phyloP scores from a whole-genome alignment of 2,888 invertebrate genomes.

The Drosophila rubida region DNA sequence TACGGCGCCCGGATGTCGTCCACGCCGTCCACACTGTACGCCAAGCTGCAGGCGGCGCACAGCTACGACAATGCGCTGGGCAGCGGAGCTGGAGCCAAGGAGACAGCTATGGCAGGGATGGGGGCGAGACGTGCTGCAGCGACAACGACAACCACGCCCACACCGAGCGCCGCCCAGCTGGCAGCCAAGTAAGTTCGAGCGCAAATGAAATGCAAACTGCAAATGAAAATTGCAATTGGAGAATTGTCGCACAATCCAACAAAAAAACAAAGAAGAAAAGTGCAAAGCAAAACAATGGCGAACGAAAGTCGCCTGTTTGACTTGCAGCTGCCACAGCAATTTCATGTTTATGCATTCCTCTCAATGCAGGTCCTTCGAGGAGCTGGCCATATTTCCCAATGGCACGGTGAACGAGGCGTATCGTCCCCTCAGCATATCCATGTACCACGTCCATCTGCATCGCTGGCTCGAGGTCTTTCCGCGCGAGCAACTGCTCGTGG shows the following conservation, averaged over 20 bases:
- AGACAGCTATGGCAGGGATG: conserved; percentile 51
- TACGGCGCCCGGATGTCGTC: conserved; percentile 53
- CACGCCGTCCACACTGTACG: conserved; percentile 73
- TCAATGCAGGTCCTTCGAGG: conserved; percentile 89
- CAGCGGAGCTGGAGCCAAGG: conserved; percentile 72
- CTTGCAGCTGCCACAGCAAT: conserved; percentile 9
- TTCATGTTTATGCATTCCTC: not conserved
- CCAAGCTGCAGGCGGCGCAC: conserved; percentile 79
- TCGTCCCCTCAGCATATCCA: conserved; percentile 93
- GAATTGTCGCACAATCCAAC: no score
- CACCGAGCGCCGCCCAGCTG: conserved; percentile 78
- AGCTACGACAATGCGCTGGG: conserved; percentile 82
- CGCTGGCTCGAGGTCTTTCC: conserved; percentile 97
- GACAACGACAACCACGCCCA: conserved; percentile 55
- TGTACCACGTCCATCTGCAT: conserved; percentile 96
- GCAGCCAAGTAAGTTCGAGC: conserved; percentile 79
- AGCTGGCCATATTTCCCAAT: conserved; percentile 91
- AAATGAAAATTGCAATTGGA: conserved; percentile 57
- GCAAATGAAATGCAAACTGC: conserved; percentile 33
- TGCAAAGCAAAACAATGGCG: no score
- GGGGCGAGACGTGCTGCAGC: conserved; percentile 35
- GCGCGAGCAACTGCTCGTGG: conserved; percentile 95
- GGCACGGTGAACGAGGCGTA: conserved; percentile 94
- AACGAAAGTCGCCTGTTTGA: not conserved
- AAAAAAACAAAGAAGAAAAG: conserved; percentile 26